Percentiles rank a stretch among this genome's conserved stretches.
phyloP scores from a whole-genome alignment of 2,888 invertebrate genomes.

The Merodon equestris region DNA sequence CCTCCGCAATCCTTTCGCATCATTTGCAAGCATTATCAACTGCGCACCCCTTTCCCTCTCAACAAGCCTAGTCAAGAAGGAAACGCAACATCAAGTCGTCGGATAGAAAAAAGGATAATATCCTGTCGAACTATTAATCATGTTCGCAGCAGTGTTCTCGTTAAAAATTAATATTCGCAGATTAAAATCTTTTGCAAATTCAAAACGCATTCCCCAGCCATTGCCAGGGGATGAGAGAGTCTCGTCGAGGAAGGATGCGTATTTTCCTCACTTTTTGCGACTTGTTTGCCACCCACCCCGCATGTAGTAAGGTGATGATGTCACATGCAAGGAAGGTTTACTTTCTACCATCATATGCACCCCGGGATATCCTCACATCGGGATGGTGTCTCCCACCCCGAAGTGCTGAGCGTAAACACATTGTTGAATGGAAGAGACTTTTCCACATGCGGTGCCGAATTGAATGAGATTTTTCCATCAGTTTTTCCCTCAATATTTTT shows the following conservation, averaged over 20 bases:
- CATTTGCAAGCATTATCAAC: conserved; percentile 24
- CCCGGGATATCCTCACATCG: conserved; percentile 54
- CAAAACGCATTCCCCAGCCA: conserved; percentile 37
- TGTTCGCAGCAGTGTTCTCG: conserved; percentile 66
- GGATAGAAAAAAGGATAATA: conserved; percentile 46
- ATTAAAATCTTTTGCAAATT: conserved; percentile 64
- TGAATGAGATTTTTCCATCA: conserved; percentile 62
- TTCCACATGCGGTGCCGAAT: conserved; percentile 65
- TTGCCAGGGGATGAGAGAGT: conserved; percentile 19
- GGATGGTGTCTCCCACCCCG: conserved; percentile 41
- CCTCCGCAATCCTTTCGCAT: conserved; percentile 22
- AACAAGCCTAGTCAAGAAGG: conserved; percentile 27
- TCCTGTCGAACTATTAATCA: conserved; percentile 68
- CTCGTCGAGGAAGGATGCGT: conserved; percentile 17
- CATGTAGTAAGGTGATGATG: conserved; percentile 64
- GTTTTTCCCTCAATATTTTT: conserved; percentile 14
- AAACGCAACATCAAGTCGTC: conserved; percentile 28
- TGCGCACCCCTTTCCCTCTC: conserved; percentile 19
- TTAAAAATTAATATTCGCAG: conserved; percentile 69
- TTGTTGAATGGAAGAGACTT: conserved; percentile 55
- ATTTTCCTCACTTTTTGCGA: conserved; percentile 3
- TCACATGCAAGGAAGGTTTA: conserved; percentile 63
- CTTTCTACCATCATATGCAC: conserved; percentile 54
- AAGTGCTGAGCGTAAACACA: conserved; percentile 60
- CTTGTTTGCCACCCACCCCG: conserved; percentile 3